Percentiles rank a stretch among this genome's conserved stretches.
Evolutionary conservation across 2,797 vertebrate species (phyloP).

Genomic region (Clarias pachynema): DNA sequence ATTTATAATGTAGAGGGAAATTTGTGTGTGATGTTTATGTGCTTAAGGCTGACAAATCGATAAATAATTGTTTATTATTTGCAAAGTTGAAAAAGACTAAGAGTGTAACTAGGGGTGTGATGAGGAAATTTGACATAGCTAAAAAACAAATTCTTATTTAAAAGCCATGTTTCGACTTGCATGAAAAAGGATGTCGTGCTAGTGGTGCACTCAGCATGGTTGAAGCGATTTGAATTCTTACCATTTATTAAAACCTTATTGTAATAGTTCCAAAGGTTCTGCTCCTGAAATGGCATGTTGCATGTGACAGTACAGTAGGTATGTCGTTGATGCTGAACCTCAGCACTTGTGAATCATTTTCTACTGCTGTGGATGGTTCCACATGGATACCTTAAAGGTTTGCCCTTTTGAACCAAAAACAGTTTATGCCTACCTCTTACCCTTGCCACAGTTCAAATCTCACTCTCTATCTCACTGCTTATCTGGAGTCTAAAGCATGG

Average conservation of each 20-base stretch:
- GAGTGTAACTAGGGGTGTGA: slow-evolving; percentile 17
- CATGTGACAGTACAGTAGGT: not conserved
- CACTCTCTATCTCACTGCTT: not conserved
- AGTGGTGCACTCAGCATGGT: not conserved
- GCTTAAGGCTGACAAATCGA: slow-evolving; percentile 25
- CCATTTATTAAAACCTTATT: not conserved
- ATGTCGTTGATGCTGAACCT: not conserved
- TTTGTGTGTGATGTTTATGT: not conserved
- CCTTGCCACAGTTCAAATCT: not conserved
- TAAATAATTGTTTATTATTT: slow-evolving; percentile 11
- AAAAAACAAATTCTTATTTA: not conserved
- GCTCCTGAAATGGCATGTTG: not conserved
- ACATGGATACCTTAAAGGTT: not conserved
- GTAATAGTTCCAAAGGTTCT: not conserved
- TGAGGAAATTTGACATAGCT: not conserved
- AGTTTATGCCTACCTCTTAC: not conserved
- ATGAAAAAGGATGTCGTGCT: too few species aligned
- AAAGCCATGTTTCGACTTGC: not conserved
- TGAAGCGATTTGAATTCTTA: not conserved
- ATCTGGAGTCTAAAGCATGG: slow-evolving; percentile 12
- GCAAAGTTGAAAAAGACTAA: slow-evolving; percentile 10
- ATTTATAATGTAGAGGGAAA: slow-evolving; percentile 1
- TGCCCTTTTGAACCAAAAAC: not conserved
- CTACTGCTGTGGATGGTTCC: slow-evolving; percentile 1
- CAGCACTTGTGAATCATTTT: slow-evolving; percentile 3